phyloP scores from a whole-genome alignment of 2,888 invertebrate species.

The Lamproptera curius region DNA sequence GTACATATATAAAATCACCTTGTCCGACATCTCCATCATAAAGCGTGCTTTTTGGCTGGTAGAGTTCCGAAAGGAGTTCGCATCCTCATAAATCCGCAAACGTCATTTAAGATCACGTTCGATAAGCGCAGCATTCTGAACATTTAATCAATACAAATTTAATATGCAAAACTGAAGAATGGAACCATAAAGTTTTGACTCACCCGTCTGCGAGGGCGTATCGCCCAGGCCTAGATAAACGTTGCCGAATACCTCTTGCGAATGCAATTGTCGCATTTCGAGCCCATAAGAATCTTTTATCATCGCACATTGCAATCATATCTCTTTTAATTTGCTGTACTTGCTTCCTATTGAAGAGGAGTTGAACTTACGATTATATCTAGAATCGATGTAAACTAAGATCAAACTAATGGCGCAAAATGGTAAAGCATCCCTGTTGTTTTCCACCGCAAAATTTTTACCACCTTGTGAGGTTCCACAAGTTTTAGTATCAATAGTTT shows the following conservation, averaged over 20 bases:
- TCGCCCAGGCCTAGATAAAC: constrained; percentile 49
- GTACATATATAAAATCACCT: constrained; percentile 37
- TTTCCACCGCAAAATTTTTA: no score
- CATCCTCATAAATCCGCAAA: constrained; percentile 51
- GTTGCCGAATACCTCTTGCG: constrained; percentile 59
- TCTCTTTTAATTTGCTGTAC: constrained; percentile 51
- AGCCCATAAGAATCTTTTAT: constrained; percentile 59
- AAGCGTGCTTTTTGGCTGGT: constrained; percentile 52
- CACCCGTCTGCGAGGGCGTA: constrained; percentile 59
- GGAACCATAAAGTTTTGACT: constrained; percentile 2
- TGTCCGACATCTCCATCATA: constrained; percentile 67
- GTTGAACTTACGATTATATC: not conserved
- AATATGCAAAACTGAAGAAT: not conserved
- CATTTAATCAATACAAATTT: not conserved
- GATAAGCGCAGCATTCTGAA: constrained; percentile 63
- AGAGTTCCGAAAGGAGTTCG: constrained; percentile 46
- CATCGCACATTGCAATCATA: constrained; percentile 44
- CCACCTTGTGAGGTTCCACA: no score
- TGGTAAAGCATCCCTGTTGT: no score
- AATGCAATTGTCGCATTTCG: constrained; percentile 64
- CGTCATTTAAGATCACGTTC: constrained; percentile 54
- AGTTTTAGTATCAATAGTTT: no score
- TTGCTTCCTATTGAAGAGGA: constrained; percentile 35
- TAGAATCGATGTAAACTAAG: no score
- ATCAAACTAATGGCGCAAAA: no score